These are phyloP conservation scores for Ips typographus DNA, from an alignment of 1,140 invertebrate species.

Conservation along the genomic window DNA sequence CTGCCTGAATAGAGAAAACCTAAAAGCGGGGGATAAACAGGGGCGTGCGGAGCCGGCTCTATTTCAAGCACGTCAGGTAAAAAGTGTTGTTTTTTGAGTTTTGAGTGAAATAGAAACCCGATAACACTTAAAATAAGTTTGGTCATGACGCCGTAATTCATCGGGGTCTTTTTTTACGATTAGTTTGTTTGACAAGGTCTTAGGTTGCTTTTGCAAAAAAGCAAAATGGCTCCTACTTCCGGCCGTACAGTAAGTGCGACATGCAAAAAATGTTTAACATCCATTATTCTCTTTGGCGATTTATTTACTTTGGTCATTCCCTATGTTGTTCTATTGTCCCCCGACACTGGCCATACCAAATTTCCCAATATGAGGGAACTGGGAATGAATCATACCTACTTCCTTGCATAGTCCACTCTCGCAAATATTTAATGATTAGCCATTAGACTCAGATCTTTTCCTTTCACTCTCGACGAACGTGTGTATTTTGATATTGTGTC, in stretches of 20 bases:
- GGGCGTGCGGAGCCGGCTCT: constrained; percentile 5
- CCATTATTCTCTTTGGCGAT: background rate
- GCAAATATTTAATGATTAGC: constrained; percentile 45
- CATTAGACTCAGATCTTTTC: constrained; percentile 35
- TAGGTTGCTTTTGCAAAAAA: no score
- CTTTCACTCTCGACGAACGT: background rate
- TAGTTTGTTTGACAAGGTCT: no score
- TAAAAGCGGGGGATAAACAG: constrained; percentile 35
- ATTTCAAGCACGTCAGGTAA: no score
- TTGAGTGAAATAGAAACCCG: no score
- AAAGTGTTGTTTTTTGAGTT: no score
- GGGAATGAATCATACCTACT: constrained; percentile 42
- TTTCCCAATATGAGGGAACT: constrained; percentile 41
- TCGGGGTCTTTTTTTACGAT: no score
- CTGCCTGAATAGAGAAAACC: constrained; percentile 38
- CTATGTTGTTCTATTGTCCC: constrained; percentile 10
- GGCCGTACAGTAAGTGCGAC: background rate
- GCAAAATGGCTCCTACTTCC: background rate
- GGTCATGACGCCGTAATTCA: no score
- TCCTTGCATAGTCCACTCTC: constrained; percentile 39
- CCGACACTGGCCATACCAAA: constrained; percentile 4
- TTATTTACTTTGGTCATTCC: constrained; percentile 29
- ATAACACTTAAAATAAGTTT: no score
- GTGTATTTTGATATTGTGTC: no score
- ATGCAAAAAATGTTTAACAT: constrained; percentile 16